Conservation (phyloP, 2,113 vertebrate species). For the Bubalus kerabau region DNA sequence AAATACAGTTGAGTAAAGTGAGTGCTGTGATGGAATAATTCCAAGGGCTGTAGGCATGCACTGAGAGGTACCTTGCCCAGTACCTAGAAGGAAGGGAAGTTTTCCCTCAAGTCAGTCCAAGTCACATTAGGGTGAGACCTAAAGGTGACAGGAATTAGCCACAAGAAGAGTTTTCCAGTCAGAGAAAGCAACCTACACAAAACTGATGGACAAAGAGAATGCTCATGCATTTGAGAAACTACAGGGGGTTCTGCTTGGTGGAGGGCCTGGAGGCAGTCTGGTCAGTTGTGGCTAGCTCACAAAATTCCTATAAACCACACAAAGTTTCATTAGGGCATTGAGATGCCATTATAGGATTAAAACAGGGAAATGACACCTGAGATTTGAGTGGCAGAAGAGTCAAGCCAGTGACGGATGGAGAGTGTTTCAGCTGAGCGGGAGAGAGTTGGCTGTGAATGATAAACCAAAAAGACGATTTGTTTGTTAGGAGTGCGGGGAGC, state of each 20-base stretch:
- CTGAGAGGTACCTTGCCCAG: background rate
- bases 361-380: background rate
- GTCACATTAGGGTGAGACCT: background rate
- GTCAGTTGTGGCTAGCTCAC: background rate
- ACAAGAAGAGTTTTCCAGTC: background rate
- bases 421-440: background rate
- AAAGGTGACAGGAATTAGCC: background rate
- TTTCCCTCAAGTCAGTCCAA: background rate
- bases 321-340: background rate
- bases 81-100: background rate
- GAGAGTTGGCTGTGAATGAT: background rate
- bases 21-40: background rate
- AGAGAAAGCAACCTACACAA: background rate
- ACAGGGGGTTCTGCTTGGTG: background rate
- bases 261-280: background rate
- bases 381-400: background rate
- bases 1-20: background rate
- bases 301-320: background rate
- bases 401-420: background rate
- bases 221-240: too few relatives aligned
- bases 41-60: background rate
- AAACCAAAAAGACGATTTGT: background rate
- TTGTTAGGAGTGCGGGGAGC: background rate
- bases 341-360: background rate
- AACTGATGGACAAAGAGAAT: background rate